Percentiles rank a stretch among this genome's conserved stretches.
Conservation (phyloP, 2,888 invertebrate genomes). For the Teleogryllus oceanicus region DNA sequence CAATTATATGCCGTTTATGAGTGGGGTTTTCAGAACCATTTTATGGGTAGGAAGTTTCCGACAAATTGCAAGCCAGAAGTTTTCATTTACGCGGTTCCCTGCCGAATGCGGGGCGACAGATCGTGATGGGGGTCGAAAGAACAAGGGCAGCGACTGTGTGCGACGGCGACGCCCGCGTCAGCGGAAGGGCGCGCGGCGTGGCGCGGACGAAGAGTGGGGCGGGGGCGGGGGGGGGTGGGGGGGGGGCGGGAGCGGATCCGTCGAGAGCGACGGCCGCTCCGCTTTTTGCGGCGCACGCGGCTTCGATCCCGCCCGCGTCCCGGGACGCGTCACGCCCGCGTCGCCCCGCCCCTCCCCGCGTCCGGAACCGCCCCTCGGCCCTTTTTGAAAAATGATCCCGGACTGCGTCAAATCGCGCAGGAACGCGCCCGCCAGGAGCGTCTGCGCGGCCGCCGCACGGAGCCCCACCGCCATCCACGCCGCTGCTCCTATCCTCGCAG, state of each 20-base stretch:
- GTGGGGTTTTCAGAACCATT: too few species aligned
- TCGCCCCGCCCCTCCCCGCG: neutral
- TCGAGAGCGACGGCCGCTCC: neutral
- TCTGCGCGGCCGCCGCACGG: neutral
- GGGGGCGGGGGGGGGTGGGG: neutral
- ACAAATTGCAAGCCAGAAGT: too few species aligned
- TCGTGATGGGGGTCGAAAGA: too few species aligned
- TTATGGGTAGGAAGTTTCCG: too few species aligned
- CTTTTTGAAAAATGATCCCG: neutral
- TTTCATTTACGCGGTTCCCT: too few species aligned
- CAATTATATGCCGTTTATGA: too few species aligned
- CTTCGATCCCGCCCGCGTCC: neutral
- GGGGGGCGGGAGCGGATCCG: neutral
- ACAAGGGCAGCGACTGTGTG: neutral
- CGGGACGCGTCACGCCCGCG: too few species aligned
- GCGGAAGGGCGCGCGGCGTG: neutral
- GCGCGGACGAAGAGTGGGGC: neutral
- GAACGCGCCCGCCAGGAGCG: too few species aligned
- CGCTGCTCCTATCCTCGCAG: neutral
- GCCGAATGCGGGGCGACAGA: too few species aligned
- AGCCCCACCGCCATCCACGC: neutral
- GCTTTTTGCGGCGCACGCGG: neutral
- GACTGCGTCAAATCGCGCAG: conserved; percentile 1
- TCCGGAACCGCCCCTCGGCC: neutral
- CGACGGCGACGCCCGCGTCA: neutral